Conservation (phyloP, 30 jellyfish, hydroid and myxozoan genomes). For the Aurelia sp. region DNA sequence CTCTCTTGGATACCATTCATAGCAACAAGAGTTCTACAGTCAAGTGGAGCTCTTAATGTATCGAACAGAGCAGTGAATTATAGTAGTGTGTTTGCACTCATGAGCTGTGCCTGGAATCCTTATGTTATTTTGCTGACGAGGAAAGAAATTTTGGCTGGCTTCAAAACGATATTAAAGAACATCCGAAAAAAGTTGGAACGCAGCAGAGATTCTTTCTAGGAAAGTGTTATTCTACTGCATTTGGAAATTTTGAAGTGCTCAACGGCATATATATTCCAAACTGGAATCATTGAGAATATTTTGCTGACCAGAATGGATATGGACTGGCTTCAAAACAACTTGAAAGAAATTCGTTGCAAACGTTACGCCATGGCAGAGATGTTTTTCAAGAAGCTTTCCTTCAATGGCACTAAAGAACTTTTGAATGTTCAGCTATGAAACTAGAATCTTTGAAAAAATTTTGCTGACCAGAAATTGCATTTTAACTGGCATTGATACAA, state of each 20-base stretch:
- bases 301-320: too few relatives aligned
- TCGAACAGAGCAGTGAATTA: constrained; percentile 37
- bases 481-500: too few relatives aligned
- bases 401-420: too few relatives aligned
- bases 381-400: too few relatives aligned
- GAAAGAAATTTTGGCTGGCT: constrained; percentile 31
- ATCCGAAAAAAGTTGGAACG: not conserved
- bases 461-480: too few relatives aligned
- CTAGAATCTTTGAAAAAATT: too few relatives aligned
- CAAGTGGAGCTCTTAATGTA: constrained; percentile 8
- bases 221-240: too few relatives aligned
- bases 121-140: constrained; percentile 45
- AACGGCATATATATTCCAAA: too few relatives aligned
- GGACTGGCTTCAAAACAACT: constrained; percentile 13
- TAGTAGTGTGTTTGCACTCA: constrained; percentile 24
- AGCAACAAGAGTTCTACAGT: constrained; percentile 13
- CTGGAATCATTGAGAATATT: too few relatives aligned
- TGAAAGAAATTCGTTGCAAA: not conserved
- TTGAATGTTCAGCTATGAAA: too few relatives aligned
- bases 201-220: too few relatives aligned
- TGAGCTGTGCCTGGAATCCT: constrained; percentile 74
- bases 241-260: too few relatives aligned
- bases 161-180: constrained; percentile 9
- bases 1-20: constrained; percentile 66
- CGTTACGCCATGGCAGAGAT: not conserved